These are phyloP conservation scores for Eulemur albifrons DNA, from an alignment of 2,797 vertebrate genomes.

Conservation along the genomic window DNA sequence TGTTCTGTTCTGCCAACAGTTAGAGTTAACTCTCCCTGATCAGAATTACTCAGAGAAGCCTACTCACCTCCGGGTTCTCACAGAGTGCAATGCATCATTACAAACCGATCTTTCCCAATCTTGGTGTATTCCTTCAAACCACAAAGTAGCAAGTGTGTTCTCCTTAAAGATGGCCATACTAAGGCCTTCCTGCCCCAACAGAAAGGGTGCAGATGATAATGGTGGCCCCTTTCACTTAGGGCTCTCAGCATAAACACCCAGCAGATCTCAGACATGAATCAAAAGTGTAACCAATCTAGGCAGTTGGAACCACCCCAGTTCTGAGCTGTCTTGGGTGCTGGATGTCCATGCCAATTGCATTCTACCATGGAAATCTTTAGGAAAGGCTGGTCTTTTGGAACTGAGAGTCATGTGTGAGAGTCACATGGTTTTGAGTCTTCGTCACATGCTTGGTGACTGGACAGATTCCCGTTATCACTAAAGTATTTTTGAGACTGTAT, in stretches of 20 bases:
- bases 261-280: background rate
- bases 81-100: background rate
- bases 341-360: background rate
- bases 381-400: background rate
- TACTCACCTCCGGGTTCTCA: background rate
- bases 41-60: background rate
- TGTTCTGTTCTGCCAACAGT: background rate
- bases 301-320: background rate
- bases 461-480: background rate
- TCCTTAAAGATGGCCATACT: background rate
- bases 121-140: background rate
- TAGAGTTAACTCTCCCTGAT: background rate
- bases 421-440: background rate
- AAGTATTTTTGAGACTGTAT: background rate
- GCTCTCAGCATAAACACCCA: background rate
- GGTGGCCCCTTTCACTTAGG: background rate
- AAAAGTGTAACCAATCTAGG: background rate
- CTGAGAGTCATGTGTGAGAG: background rate
- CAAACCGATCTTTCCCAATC: background rate
- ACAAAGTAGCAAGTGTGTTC: background rate
- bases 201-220: background rate
- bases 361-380: background rate
- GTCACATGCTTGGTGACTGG: background rate
- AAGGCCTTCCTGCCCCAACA: background rate
- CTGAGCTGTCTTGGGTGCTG: background rate